Conservation (phyloP, 2,797 vertebrate genomes). For the Spinus olivaceus region DNA sequence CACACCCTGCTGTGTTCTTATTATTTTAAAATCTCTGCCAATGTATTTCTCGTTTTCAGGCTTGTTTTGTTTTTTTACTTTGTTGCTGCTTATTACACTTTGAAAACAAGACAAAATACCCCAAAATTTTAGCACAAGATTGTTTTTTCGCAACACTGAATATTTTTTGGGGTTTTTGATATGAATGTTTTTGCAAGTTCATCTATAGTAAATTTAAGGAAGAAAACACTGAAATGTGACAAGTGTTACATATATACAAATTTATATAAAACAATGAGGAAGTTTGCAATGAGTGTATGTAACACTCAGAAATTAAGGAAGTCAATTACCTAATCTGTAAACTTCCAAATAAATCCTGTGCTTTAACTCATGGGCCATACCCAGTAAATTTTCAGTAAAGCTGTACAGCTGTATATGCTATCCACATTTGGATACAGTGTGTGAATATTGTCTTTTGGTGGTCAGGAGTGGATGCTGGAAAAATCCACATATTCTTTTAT, state of each 20-base stretch:
- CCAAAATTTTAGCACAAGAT: not conserved
- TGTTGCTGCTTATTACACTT: not conserved
- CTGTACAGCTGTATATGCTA: not conserved
- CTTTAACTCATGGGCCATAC: not conserved
- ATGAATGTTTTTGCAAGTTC: not conserved
- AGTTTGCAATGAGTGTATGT: not conserved
- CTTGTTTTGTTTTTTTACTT: not conserved
- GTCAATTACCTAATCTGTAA: not conserved
- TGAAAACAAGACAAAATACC: not conserved
- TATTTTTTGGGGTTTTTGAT: not conserved
- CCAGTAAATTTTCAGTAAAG: not conserved
- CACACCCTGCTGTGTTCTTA: constrained; percentile 45
- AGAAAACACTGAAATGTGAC: not conserved
- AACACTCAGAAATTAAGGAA: not conserved
- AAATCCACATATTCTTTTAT: not conserved
- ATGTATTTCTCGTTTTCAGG: constrained; percentile 42
- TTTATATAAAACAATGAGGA: not conserved
- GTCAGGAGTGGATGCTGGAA: not conserved
- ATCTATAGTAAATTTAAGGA: not conserved
- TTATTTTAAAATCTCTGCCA: constrained; percentile 42
- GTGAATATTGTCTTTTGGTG: not conserved
- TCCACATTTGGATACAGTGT: not conserved
- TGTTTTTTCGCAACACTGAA: not conserved
- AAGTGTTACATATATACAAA: not conserved
- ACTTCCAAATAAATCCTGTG: not conserved